These are phyloP conservation scores for Tachysurus vachellii DNA, from an alignment of 2,113 vertebrate species.

Conservation along the genomic window DNA sequence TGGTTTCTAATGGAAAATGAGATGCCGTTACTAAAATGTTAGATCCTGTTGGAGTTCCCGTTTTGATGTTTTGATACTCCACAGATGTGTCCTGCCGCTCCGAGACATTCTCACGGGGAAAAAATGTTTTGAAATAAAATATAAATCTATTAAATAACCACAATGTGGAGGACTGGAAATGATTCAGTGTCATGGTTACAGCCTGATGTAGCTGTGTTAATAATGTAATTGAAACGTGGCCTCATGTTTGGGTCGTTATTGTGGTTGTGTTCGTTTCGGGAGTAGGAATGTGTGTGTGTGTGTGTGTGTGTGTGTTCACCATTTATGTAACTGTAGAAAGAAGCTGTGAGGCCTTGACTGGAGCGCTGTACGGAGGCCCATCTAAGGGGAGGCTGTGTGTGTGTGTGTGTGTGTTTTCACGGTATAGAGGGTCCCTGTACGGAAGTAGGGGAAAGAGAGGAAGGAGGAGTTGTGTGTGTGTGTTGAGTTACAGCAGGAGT, in stretches of 20 bases:
- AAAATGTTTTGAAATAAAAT: background rate
- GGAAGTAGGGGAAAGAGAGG: conserved; percentile 47
- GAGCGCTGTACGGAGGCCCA: conserved; percentile 50
- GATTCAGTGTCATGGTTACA: background rate
- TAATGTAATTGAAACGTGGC: conserved; percentile 5
- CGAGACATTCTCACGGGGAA: background rate
- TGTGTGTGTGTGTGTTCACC: conserved; percentile 41
- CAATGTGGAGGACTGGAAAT: background rate
- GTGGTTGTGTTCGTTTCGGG: conserved; percentile 41
- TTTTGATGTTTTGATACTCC: background rate
- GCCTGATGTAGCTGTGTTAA: background rate
- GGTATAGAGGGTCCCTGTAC: conserved; percentile 51
- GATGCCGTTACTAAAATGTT: background rate
- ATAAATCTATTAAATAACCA: background rate
- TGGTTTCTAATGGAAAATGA: background rate
- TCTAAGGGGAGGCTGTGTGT: conserved; percentile 49
- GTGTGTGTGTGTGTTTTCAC: conserved; percentile 44
- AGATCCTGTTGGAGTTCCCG: background rate
- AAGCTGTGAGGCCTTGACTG: conserved; percentile 56
- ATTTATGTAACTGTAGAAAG: conserved; percentile 57
- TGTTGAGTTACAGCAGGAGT: background rate
- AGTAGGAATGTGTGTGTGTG: conserved; percentile 36
- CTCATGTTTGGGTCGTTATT: conserved; percentile 45
- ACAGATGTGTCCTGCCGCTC: background rate
- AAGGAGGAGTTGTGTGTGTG: conserved; percentile 41